These are phyloP conservation scores for Mesorhabditis spiculigera DNA, from an alignment of 2,888 invertebrate genomes.

Conservation along the genomic window DNA sequence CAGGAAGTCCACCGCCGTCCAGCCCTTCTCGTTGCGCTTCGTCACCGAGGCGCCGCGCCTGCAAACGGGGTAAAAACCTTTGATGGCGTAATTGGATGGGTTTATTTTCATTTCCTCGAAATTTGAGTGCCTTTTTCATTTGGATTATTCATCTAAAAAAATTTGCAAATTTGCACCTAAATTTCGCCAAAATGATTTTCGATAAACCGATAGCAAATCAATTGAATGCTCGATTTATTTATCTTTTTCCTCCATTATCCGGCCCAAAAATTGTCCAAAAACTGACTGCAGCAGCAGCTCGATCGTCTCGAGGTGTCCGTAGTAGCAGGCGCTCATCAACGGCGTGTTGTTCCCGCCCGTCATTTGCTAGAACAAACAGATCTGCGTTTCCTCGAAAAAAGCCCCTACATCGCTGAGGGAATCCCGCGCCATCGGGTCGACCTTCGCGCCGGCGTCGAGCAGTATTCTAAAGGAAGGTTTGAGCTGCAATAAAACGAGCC, in stretches of 20 bases:
- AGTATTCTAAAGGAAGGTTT: slow-evolving; percentile 13
- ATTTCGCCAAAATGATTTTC: no score
- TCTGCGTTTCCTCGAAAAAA: slow-evolving; percentile 6
- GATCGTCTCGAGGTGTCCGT: slow-evolving; percentile 27
- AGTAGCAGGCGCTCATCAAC: slow-evolving; percentile 38
- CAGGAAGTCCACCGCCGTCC: slow-evolving; percentile 33
- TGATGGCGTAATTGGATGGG: not conserved
- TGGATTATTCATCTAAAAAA: no score
- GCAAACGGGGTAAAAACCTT: not conserved
- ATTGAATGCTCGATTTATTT: no score
- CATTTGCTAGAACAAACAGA: not conserved
- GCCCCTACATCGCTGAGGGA: slow-evolving; percentile 8
- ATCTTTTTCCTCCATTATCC: no score
- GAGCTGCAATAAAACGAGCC: not conserved
- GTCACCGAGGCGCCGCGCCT: slow-evolving; percentile 16
- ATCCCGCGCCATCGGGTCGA: slow-evolving; percentile 17
- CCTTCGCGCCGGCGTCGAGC: slow-evolving; percentile 27
- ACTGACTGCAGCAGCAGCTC: slow-evolving; percentile 18
- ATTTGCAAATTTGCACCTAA: no score
- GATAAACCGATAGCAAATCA: no score
- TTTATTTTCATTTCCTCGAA: not conserved
- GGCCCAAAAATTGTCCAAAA: not conserved
- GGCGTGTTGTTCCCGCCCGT: slow-evolving; percentile 29
- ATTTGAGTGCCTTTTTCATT: not conserved
- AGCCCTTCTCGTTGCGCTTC: slow-evolving; percentile 22